Conservation (phyloP, 1,140 invertebrate genomes). For the Coptotermes formosanus region DNA sequence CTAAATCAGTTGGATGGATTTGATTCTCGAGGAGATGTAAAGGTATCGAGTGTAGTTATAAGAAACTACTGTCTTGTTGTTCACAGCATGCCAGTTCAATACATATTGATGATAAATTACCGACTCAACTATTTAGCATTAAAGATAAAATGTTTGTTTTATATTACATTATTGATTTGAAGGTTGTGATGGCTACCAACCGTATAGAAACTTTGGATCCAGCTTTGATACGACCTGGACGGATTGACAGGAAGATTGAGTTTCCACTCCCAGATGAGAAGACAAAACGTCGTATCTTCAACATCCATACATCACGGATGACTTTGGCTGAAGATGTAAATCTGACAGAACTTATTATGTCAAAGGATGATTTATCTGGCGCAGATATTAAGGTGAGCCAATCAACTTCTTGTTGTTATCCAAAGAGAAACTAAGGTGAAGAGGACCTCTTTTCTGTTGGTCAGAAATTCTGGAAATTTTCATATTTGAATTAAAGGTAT, state of each 20-base stretch:
- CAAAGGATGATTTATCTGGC: slow-evolving; percentile 98
- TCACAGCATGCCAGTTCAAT: too few relatives aligned
- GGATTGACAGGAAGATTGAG: slow-evolving; percentile 99
- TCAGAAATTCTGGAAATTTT: too few relatives aligned
- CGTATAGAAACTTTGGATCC: slow-evolving; percentile 99
- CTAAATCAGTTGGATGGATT: slow-evolving; percentile 99
- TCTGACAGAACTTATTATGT: slow-evolving; percentile 96
- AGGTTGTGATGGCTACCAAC: slow-evolving; percentile 99
- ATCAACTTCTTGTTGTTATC: too few relatives aligned
- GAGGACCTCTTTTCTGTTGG: too few relatives aligned
- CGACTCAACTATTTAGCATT: neutral
- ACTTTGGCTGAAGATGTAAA: slow-evolving; percentile 97
- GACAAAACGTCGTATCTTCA: slow-evolving; percentile 97
- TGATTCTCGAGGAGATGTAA: slow-evolving; percentile 94
- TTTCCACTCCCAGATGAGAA: slow-evolving; percentile 99
- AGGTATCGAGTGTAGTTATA: slow-evolving; percentile 57
- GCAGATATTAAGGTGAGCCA: slow-evolving; percentile 80
- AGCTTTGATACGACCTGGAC: slow-evolving; percentile 95
- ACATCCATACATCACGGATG: slow-evolving; percentile 98
- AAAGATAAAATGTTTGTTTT: slow-evolving; percentile 30
- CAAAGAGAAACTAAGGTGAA: too few relatives aligned
- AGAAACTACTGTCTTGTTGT: too few relatives aligned
- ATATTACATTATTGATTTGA: slow-evolving; percentile 37
- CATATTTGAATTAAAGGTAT: too few relatives aligned
- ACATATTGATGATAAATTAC: too few relatives aligned